Base-by-base conservation (phyloP, 1,140 invertebrate species). In the Zaprionus nigranus region DNA sequence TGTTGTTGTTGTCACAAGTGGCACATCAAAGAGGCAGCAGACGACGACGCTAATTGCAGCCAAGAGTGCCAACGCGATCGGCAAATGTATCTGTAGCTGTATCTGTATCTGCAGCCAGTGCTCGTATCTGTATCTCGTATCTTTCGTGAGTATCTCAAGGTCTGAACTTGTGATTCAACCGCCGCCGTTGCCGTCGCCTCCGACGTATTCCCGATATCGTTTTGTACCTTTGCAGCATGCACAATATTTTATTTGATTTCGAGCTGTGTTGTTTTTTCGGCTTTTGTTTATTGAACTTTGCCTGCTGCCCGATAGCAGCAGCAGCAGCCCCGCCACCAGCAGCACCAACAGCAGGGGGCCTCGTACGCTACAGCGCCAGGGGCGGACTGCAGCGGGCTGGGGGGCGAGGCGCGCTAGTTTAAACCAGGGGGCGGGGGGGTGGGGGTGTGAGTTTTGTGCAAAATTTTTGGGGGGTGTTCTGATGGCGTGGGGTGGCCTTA, bases 231-330 rank as follows among this genome's bases (percentile, higher is more conserved):
- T 70, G 43, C 49, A 56, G 28, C 51, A 17, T 54, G 36, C 69
- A 80, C 78, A 78, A 78, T 70, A 74, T 78, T 86, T 85, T 85
- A 82, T 85, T 82, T 85, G 79, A 79, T 79, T 86, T 82, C 69
- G 51, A 71, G 53, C 71, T n/a, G n/a, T 54, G 20, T 28, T 34
- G 24, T 77, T 69, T 54, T 75, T 64, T 74, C 56, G 74, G 67
- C 46, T 71, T 54, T 86, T 86, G 83, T 82, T 82, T 86, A 80
- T 87, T 86, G 79, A 86, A 87, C 83, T 87, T 77, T 86, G 62
- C 62, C 77, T 46, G 76, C 51, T 38, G 76, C 46, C 73, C 64
- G 75, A 87, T 86, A 82, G 64, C 64, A 49, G 22, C 46, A 49
- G 22, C 46, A 49, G 54, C 30, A 36, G 62, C 24, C 28, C 28